A percentile compares a stretch with the other conserved stretches of the same genome.
Conservation (phyloP, 2,888 invertebrate species). For the Tetrapedia diversipes region DNA sequence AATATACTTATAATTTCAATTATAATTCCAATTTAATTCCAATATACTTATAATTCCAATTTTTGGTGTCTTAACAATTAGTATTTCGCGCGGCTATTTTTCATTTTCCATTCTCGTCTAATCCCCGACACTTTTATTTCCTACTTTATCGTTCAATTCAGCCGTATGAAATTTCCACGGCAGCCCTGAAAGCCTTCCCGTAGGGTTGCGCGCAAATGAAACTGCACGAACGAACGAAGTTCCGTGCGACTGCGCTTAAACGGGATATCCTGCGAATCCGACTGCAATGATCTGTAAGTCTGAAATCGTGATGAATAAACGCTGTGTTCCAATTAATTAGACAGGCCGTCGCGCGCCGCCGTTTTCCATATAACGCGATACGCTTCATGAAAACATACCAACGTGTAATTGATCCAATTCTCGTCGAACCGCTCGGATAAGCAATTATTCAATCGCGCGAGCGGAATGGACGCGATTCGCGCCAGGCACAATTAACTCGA, state of each 20-base stretch:
- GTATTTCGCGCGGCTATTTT: too few relatives aligned
- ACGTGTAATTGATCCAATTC: slow-evolving; percentile 34
- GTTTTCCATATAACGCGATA: slow-evolving; percentile 19
- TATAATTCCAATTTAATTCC: too few relatives aligned
- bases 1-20: too few relatives aligned
- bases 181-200: too few relatives aligned
- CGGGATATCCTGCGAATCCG: not conserved
- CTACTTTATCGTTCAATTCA: too few relatives aligned
- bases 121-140: too few relatives aligned
- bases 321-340: slow-evolving; percentile 31
- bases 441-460: slow-evolving; percentile 51
- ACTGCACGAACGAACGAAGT: not conserved
- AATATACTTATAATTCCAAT: too few relatives aligned
- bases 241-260: too few relatives aligned
- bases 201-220: too few relatives aligned
- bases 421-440: slow-evolving; percentile 34
- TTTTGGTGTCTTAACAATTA: too few relatives aligned
- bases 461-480: slow-evolving; percentile 30
- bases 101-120: too few relatives aligned
- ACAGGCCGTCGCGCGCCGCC: not conserved
- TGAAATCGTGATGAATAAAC: slow-evolving; percentile 1
- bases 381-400: slow-evolving; percentile 30
- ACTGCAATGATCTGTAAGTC: slow-evolving; percentile 7
- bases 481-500: slow-evolving; percentile 39
- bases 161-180: too few relatives aligned